Evolutionary conservation across 1,140 invertebrate genomes (phyloP).

Genomic region (Pachypsylla venusta): DNA sequence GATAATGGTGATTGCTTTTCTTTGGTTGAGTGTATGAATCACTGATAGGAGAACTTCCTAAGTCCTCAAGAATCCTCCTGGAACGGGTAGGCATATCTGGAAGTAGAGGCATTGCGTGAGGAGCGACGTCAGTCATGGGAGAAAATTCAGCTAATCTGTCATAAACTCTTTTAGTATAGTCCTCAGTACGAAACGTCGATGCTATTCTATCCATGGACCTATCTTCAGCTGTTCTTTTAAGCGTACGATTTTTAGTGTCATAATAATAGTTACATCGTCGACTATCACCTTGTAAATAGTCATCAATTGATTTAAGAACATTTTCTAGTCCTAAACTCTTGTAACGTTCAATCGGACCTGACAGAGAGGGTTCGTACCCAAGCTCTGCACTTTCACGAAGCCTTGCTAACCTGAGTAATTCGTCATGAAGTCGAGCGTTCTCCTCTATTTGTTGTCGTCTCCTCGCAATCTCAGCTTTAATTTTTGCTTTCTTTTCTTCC

Average conservation of each 20-base stretch:
- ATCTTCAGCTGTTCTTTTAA: conserved; percentile 33
- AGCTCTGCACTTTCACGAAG: conserved; percentile 32
- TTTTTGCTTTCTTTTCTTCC: conserved; percentile 43
- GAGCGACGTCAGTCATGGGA: conserved; percentile 35
- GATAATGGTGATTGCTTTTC: background rate
- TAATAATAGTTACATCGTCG: conserved; percentile 17
- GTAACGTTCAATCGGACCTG: background rate
- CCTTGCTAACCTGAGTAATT: conserved; percentile 37
- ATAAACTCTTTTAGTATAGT: conserved; percentile 32
- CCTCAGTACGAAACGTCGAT: conserved; percentile 36
- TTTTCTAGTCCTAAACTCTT: background rate
- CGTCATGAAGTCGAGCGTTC: conserved; percentile 39
- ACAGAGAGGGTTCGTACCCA: conserved; percentile 20
- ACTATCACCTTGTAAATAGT: conserved; percentile 29
- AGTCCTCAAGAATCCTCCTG: conserved; percentile 41
- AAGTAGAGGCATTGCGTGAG: conserved; percentile 45
- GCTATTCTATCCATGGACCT: conserved; percentile 37
- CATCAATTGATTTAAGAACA: conserved; percentile 38
- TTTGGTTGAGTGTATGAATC: conserved; percentile 16
- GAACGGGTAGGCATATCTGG: conserved; percentile 45
- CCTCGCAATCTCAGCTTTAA: conserved; percentile 47
- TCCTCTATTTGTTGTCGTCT: conserved; percentile 45
- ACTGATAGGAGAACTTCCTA: conserved; percentile 39
- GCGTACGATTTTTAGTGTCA: conserved; percentile 19
- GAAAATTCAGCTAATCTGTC: conserved; percentile 34